These are phyloP conservation scores for Zaprionus camerounensis DNA, from an alignment of 1,140 invertebrate genomes.

Conservation along the genomic window DNA sequence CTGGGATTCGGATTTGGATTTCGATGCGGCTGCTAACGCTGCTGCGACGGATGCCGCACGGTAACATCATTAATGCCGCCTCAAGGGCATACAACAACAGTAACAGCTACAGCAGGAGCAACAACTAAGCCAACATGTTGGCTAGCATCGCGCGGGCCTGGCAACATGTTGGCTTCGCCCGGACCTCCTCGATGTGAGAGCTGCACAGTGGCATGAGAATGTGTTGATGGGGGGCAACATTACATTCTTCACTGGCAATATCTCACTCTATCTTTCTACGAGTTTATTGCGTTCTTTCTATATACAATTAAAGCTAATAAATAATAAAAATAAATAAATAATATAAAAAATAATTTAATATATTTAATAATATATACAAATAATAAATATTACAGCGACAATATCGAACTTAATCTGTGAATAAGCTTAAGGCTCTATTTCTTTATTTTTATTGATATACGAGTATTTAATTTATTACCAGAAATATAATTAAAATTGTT, in stretches of 20 bases:
- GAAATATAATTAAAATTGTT: too few relatives aligned
- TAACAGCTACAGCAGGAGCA: neutral
- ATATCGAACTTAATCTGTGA: too few relatives aligned
- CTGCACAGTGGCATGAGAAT: slow-evolving; percentile 22
- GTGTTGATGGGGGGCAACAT: neutral
- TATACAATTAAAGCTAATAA: too few relatives aligned
- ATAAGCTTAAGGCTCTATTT: too few relatives aligned
- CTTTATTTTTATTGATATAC: too few relatives aligned
- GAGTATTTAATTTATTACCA: too few relatives aligned
- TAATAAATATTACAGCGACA: too few relatives aligned
- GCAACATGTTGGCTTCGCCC: slow-evolving; percentile 60
- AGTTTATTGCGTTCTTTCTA: too few relatives aligned
- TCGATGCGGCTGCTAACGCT: slow-evolving; percentile 21
- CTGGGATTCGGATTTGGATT: slow-evolving; percentile 33
- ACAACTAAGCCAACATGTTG: slow-evolving; percentile 59
- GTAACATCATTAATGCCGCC: slow-evolving; percentile 30
- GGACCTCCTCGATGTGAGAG: neutral
- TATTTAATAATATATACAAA: too few relatives aligned
- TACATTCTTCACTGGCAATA: neutral
- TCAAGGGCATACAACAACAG: neutral
- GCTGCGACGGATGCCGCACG: neutral
- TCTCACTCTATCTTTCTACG: too few relatives aligned
- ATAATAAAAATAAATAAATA: too few relatives aligned
- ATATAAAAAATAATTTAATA: too few relatives aligned
- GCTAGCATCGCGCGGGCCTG: slow-evolving; percentile 9